Evolutionary conservation across 2,888 invertebrate genomes (phyloP).

Genomic region (Megaustenia siamemsis): DNA sequence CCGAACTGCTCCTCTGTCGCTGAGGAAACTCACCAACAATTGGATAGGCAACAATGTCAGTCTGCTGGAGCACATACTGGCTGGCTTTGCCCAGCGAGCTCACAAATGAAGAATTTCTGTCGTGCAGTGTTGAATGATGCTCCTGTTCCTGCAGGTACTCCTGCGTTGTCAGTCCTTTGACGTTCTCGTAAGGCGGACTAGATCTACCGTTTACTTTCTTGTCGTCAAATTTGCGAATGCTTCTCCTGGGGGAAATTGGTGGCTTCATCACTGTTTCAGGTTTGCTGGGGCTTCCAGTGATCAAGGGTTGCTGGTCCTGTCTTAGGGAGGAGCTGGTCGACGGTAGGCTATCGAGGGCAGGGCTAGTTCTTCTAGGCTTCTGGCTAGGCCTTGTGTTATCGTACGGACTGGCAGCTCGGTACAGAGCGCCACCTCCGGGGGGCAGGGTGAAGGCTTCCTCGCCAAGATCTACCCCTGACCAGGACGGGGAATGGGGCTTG

Average conservation of each 20-base stretch:
- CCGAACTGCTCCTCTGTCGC: slow-evolving; percentile 28
- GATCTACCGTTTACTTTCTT: slow-evolving; percentile 7
- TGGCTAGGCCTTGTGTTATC: slow-evolving; percentile 29
- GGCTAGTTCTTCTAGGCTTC: neutral
- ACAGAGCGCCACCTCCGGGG: neutral
- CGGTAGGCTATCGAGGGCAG: neutral
- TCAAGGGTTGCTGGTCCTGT: neutral
- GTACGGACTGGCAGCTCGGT: slow-evolving; percentile 30
- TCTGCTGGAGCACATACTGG: slow-evolving; percentile 14
- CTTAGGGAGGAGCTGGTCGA: neutral
- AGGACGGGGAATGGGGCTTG: slow-evolving; percentile 77
- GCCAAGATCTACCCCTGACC: slow-evolving; percentile 70
- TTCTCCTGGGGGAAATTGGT: slow-evolving; percentile 48
- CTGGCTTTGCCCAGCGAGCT: neutral
- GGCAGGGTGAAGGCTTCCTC: slow-evolving; percentile 54
- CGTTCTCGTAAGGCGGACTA: slow-evolving; percentile 47
- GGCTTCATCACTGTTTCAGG: slow-evolving; percentile 24
- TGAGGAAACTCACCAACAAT: slow-evolving; percentile 26
- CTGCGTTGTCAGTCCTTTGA: slow-evolving; percentile 38
- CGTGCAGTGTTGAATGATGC: neutral
- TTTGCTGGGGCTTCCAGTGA: neutral
- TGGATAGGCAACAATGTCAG: slow-evolving; percentile 41
- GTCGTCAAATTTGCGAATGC: slow-evolving; percentile 38
- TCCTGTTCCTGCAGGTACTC: slow-evolving; percentile 45
- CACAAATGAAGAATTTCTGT: neutral